Base-by-base conservation (phyloP, 2,113 vertebrate species). In the Ochotona princeps region DNA sequence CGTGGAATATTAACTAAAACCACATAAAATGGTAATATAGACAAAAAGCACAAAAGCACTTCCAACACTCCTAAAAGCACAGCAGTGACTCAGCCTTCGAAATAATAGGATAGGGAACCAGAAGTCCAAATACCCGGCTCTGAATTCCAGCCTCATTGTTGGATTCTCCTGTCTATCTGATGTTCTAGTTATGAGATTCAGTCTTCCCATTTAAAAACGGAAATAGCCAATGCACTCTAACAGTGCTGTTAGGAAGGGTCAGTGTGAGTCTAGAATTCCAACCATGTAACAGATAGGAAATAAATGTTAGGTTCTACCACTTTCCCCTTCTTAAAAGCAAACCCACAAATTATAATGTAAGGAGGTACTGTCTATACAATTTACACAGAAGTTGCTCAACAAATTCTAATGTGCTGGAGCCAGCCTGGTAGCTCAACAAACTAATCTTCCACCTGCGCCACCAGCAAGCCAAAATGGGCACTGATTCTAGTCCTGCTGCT, bases 121-220 rank as follows among this genome's bases (percentile, higher is more conserved):
- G 54, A 83, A 83, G 18, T n/a, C 5, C 6, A 25, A 57, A 87
- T 30, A 44, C 18, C 44, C 66, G 47, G 21, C 30, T 66, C 79
- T 83, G 63, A 91, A 83, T 75, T 86, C 72, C 26, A 85, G n/a
- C 8, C 1, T 38, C 32, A 84, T 10, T 63, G 0, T 54, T 73
- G 57, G n/a, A 87, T 32, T 79, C 44, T 69, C 61, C n/a, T 4
- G 2, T 63, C 8, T 21, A 38, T 30, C 15, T 78, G 69, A 78
- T 87, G 47, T 20, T 32, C 47, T 11, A 57, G 54, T 18, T 57
- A 13, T 47, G 35, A 66, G 6, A 85, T 57, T 74, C 15, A 82
- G 23, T 69, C 84, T 90, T 70, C n/a, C 79, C 54, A 61, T 73
- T 83, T 83, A 75, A 61, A 91, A 87, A 69, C 13, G 10, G 54